Conservation (phyloP, 2,888 invertebrate species). For the Phymatocera aterrima region DNA sequence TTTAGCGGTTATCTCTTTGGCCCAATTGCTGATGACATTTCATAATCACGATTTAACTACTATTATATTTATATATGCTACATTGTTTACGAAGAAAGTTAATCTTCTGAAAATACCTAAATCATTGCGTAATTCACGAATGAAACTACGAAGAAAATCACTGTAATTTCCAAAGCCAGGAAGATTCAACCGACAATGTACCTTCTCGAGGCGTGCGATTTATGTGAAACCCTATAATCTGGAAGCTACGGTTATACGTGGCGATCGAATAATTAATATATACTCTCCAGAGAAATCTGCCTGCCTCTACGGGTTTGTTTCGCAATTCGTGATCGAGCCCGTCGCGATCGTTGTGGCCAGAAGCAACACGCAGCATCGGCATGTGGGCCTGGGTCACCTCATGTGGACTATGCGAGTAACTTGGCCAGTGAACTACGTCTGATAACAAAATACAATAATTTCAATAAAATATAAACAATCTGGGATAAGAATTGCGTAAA, state of each 20-base stretch:
- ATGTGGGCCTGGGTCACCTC: conserved; percentile 63
- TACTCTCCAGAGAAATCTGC: conserved; percentile 13
- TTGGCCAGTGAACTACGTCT: neutral
- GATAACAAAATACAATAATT: neutral
- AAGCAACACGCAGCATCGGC: conserved; percentile 46
- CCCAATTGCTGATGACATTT: conserved; percentile 8
- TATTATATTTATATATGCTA: neutral
- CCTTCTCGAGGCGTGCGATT: conserved; percentile 6
- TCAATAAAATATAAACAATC: neutral
- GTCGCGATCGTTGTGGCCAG: neutral
- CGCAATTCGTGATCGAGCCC: conserved; percentile 4
- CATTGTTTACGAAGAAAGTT: neutral
- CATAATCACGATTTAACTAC: neutral
- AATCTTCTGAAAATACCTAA: neutral
- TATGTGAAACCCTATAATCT: conserved; percentile 24
- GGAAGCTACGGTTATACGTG: neutral
- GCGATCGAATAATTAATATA: conserved; percentile 13
- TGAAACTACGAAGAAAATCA: neutral
- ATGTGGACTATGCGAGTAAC: conserved; percentile 37
- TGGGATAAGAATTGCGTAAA: neutral
- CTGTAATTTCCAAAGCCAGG: conserved; percentile 9
- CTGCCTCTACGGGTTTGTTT: conserved; percentile 6
- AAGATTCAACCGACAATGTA: conserved; percentile 24
- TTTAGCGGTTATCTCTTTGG: conserved; percentile 3
- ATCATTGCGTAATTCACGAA: conserved; percentile 18